Conservation (phyloP, 2,113 vertebrate species). For the Suricata suricatta region DNA sequence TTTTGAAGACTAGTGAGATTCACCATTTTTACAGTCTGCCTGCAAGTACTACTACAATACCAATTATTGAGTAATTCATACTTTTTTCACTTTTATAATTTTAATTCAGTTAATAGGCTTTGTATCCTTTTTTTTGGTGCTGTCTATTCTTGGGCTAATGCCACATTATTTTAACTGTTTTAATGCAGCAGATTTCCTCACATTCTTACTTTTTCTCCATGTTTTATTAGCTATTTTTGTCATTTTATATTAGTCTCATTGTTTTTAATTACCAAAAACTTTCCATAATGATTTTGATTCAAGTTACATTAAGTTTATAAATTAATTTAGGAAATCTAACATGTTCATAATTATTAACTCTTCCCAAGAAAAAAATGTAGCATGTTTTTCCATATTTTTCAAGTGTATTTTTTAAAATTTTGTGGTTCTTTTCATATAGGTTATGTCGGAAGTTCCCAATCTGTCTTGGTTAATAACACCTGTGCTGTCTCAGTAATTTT, state of each 20-base stretch:
- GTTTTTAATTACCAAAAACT: not conserved
- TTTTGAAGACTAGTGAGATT: constrained; percentile 61
- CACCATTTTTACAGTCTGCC: constrained; percentile 54
- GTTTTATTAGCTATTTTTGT: constrained; percentile 1
- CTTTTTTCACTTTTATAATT: not conserved
- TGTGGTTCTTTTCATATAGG: not conserved
- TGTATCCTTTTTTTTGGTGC: not conserved
- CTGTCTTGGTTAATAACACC: not conserved
- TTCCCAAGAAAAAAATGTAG: not conserved
- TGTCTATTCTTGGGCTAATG: constrained; percentile 13
- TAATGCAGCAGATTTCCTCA: not conserved
- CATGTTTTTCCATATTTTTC: constrained; percentile 2
- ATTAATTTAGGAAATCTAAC: constrained; percentile 10
- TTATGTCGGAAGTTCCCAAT: not conserved
- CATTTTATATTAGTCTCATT: not conserved
- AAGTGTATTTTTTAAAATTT: not conserved
- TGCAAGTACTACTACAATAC: not conserved
- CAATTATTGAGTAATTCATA: constrained; percentile 53
- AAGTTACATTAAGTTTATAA: not conserved
- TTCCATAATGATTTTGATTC: constrained; percentile 32
- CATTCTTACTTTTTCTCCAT: not conserved
- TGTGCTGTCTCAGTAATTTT: not conserved
- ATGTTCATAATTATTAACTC: constrained; percentile 20
- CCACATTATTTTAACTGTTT: constrained; percentile 34
- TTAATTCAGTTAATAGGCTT: not conserved